Base-by-base conservation (phyloP, 37 sponge, comb jelly and placozoan species). In the Dysidea cf. avara region DNA sequence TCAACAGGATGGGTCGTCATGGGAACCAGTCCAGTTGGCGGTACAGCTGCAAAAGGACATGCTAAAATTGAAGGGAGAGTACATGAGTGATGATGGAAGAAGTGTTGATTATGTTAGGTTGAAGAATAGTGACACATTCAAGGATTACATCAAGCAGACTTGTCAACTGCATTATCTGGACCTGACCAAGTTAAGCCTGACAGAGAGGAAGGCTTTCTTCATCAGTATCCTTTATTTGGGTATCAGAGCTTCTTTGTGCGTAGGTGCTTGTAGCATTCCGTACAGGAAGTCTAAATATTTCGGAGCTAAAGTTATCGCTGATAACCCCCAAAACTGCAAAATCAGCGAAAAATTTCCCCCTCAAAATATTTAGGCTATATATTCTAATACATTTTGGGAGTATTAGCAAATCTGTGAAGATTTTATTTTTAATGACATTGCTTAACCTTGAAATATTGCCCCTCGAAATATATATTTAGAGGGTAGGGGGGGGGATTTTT, bases 161-260 rank as follows among this genome's bases (percentile, higher is more conserved):
- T 3, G 18, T 3, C 51, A 55, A 36, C 64, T 93, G 66, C 49
- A 6, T 12, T 1, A 17, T 21, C 85, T 82, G 33, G 86, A 88
- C 31, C 54, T 84, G 6, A 49, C 67, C 0, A 21, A 11, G 25
- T 50, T 80, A 17, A 18, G 34, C 16, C 75, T 74, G 59, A 43
- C 36, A 0, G 65, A 93, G 47, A 78, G 61, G 63, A 84, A 72
- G 60, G 89, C 89, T 7, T 93, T 93, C 79, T 93, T 88, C 49
- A 84, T 93, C 34, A 93, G 94, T 93, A 92, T 89, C 89, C 88
- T 62, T 39, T n/a, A n/a, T n/a, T n/a, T n/a, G n/a, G n/a, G n/a
- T n/a, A n/a, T 16, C n/a, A n/a, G n/a, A n/a, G n/a, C n/a, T n/a
- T n/a, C 65, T 33, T 7, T 32, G 20, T 26, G 11, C 12, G 65